Percentiles rank a stretch among this genome's conserved stretches.
Conservation (phyloP, 2,113 vertebrate genomes). For the Solea senegalensis region DNA sequence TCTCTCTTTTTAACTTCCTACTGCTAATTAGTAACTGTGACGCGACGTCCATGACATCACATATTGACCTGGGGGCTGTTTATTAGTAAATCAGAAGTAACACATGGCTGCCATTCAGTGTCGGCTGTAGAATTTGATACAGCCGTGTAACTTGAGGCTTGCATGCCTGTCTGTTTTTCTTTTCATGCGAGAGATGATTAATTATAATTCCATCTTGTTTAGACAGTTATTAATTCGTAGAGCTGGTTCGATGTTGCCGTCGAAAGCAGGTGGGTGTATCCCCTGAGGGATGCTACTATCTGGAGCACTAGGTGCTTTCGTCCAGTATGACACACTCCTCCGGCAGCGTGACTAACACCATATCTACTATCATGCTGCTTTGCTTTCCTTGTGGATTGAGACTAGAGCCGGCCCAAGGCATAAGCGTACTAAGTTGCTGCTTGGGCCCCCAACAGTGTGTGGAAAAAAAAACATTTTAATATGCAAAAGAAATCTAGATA, state of each 20-base stretch:
- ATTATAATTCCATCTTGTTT: slow-evolving; percentile 21
- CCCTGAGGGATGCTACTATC: slow-evolving; percentile 2
- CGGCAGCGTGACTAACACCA: slow-evolving; percentile 16
- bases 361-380: neutral
- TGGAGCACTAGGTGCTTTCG: slow-evolving; percentile 14
- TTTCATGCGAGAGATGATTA: slow-evolving; percentile 14
- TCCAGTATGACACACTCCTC: slow-evolving; percentile 9
- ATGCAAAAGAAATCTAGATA: no score
- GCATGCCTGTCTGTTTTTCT: slow-evolving; percentile 17
- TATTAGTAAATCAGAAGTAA: slow-evolving; percentile 1
- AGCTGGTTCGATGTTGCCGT: neutral
- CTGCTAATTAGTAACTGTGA: neutral
- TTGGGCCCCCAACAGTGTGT: no score
- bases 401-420: neutral
- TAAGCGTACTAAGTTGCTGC: no score
- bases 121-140: slow-evolving; percentile 33
- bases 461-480: no score
- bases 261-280: neutral
- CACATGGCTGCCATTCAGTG: slow-evolving; percentile 1
- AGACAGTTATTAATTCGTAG: slow-evolving; percentile 29
- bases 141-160: slow-evolving; percentile 3
- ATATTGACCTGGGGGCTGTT: slow-evolving; percentile 3
- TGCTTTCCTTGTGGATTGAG: neutral
- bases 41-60: neutral
- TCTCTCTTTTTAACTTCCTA: neutral